Evolutionary conservation across 2,888 invertebrate species (phyloP).

Genomic region (Pheosia tremula): DNA sequence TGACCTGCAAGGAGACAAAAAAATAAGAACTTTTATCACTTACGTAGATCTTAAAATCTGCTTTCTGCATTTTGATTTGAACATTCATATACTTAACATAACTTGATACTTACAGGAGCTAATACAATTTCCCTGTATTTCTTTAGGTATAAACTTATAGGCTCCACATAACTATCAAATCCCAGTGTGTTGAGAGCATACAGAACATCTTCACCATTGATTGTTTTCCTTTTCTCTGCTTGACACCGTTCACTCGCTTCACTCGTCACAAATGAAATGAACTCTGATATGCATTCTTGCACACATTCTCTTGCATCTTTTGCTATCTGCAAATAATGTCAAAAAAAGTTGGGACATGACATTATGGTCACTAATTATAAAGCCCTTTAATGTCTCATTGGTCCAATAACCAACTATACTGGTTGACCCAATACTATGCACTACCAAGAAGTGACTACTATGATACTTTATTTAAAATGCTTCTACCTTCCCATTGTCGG

Average conservation of each 20-base stretch:
- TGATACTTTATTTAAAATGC: not conserved
- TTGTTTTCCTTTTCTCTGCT: slow-evolving; percentile 99
- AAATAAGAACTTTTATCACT: not conserved
- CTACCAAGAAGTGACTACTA: no score
- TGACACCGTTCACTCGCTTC: slow-evolving; percentile 99
- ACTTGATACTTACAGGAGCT: slow-evolving; percentile 65
- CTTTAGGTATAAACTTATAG: slow-evolving; percentile 96
- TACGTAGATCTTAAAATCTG: not conserved
- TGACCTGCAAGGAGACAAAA: slow-evolving; percentile 56
- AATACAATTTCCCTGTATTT: slow-evolving; percentile 94
- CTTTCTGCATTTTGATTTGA: no score
- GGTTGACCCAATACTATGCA: no score
- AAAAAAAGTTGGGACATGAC: not conserved
- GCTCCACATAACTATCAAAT: slow-evolving; percentile 99
- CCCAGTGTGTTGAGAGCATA: slow-evolving; percentile 98
- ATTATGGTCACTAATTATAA: not conserved
- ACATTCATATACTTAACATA: not conserved
- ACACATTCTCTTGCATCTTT: slow-evolving; percentile 99
- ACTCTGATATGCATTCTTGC: slow-evolving; percentile 99
- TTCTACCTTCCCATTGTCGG: slow-evolving; percentile 95
- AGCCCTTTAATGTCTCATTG: no score
- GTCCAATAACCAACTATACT: no score
- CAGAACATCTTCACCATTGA: slow-evolving; percentile 99
- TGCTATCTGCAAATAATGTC: slow-evolving; percentile 88
- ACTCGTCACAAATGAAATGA: slow-evolving; percentile 99